A percentile compares a stretch with the other conserved stretches of the same genome.
phyloP scores from a whole-genome alignment of 2,888 invertebrate species.

The Drosophila fungiperda region DNA sequence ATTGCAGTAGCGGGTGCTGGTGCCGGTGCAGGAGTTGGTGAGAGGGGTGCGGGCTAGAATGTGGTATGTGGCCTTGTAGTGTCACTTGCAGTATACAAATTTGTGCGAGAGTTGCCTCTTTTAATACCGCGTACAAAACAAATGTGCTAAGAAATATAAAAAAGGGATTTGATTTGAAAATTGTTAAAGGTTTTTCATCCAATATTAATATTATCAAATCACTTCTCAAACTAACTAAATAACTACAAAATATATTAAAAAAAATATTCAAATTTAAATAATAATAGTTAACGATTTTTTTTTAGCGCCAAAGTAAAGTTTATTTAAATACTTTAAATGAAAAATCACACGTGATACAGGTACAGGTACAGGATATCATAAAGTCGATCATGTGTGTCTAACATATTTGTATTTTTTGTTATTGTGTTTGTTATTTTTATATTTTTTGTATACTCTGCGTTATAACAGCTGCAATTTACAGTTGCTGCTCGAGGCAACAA shows the following conservation, averaged over 20 bases:
- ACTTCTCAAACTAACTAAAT: neutral
- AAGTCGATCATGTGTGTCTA: neutral
- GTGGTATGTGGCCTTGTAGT: conserved; percentile 68
- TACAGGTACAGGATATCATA: neutral
- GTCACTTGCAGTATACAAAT: conserved; percentile 76
- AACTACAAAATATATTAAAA: neutral
- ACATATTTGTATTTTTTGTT: conserved; percentile 38
- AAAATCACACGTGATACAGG: accelerated
- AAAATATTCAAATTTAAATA: neutral
- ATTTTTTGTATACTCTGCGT: conserved; percentile 41
- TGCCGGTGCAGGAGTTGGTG: conserved; percentile 4
- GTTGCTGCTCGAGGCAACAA: conserved; percentile 64
- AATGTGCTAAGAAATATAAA: neutral
- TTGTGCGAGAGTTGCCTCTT: conserved; percentile 28
- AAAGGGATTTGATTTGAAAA: neutral
- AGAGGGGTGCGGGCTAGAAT: conserved; percentile 5
- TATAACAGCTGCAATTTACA: conserved; percentile 76
- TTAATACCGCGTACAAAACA: conserved; percentile 29
- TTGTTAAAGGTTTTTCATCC: neutral
- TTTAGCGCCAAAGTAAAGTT: neutral
- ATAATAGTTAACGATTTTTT: neutral
- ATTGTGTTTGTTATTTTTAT: conserved; percentile 38
- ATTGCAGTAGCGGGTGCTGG: neutral
- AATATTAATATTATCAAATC: neutral
- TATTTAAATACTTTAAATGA: neutral